A percentile compares a stretch with the other conserved stretches of the same genome.
Evolutionary conservation across 2,888 invertebrate species (phyloP).

Genomic region (Brenthis hecate): DNA sequence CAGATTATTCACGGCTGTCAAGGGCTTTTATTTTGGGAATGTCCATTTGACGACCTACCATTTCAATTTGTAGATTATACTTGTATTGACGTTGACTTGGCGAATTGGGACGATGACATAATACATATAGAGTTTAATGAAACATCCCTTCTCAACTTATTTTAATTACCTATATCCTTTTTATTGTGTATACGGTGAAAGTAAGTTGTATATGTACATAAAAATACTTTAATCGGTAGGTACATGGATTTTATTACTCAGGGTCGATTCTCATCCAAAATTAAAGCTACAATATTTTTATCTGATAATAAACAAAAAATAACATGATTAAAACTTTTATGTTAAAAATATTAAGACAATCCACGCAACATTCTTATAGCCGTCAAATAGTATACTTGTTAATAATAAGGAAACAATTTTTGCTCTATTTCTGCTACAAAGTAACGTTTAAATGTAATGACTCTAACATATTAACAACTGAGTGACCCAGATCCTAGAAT

Average conservation of each 20-base stretch:
- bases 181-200: no score
- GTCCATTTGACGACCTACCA: not conserved
- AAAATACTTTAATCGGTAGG: not conserved
- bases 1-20: conserved; percentile 28
- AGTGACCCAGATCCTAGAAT: conserved; percentile 35
- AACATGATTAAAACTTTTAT: no score
- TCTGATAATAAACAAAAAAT: no score
- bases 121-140: no score
- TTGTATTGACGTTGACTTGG: not conserved
- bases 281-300: no score
- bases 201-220: no score
- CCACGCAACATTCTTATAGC: no score
- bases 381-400: not conserved
- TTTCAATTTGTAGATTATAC: conserved; percentile 5
- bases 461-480: conserved; percentile 28
- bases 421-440: not conserved
- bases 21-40: conserved; percentile 19
- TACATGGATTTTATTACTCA: no score
- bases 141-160: no score
- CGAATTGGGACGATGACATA: not conserved
- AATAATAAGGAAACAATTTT: conserved; percentile 5
- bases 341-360: no score
- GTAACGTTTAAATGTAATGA: not conserved
- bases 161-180: no score
- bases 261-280: no score